Evolutionary conservation across 2,797 vertebrate genomes (phyloP), one percentile per base, ranked within the genome.

Genomic region (Nannoperca australis): DNA sequence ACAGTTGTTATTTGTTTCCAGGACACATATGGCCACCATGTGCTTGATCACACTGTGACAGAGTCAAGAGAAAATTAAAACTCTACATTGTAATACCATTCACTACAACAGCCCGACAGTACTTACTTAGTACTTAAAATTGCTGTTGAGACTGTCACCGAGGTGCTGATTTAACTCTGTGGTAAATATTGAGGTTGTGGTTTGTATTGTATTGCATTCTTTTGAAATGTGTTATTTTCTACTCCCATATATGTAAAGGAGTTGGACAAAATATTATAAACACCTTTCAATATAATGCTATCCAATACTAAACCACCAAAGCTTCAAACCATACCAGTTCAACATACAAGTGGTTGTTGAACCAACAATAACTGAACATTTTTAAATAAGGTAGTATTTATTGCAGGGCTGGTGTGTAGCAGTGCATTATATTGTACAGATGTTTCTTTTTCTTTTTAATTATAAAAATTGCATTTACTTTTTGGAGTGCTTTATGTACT

Each of bases 31-130:
- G 10, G 64, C 17, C 36, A 75, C n/a, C 74, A 50, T 24, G 62
- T 47, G 34, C 27, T 34, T 58, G 12, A 80, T 71, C 54, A 58
- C 59, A 45, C 14, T 56, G 51, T 50, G 27, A 60, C 4, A 10
- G 6, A 76, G 36, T 20, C 13, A 69, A n/a, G n/a, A 55, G n/a
- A 67, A 53, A 70, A 68, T 50, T 11, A 13, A 7, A 17, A 49
- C 7, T 0, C 7, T 20, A 49, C 5, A n/a, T 4, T 73, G 13
- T 20, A 51, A 58, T 32, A n/a, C n/a, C 20, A 5, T 32, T 3
- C 2, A 45, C 11, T 7, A 30, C 11, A 55, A 66, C 66, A 77
- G 42, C 49, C n/a, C 51, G 18, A n/a, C 22, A n/a, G n/a, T 45
- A 45, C 9, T 51, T 5, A 40, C 0, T 22, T 55, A 9, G 18